Evolutionary conservation across 2,797 vertebrate species (phyloP), one percentile per base, ranked within the genome.

Genomic region (Chrosomus eos): DNA sequence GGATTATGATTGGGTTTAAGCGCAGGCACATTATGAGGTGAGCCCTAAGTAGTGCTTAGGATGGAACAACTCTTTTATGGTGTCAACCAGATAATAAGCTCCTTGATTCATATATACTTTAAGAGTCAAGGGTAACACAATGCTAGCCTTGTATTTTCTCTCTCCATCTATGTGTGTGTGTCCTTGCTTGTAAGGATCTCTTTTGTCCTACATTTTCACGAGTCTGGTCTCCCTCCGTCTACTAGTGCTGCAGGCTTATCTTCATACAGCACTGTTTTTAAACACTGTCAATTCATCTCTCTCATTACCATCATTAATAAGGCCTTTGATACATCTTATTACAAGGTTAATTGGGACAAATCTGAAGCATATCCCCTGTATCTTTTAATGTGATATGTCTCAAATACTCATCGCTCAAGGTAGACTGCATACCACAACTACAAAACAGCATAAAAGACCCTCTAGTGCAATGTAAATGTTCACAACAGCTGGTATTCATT

Each of bases 341-440:
- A 96, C 96, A 96, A 97, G 95, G 96, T 96, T 97, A 97, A 97
- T 96, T 97, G 95, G 96, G 95, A 97, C 95, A 96, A 97, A 96
- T 95, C 94, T 95, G 89, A 95, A 95, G 94, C 94, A 90, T 43
- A 88, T 90, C 88, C 90, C 86, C 88, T 87, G 92, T 73, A 77
- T 92, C 70, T 73, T 95, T 93, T 95, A 96, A 94, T 96, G 95
- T 91, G 93, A 94, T 94, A 90, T 95, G 91, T 95, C 91, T 93
- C 93, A 93, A 93, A 94, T 91, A 89, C 81, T 89, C 70, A 68
- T 87, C 88, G 89, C 90, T 95, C 82, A 86, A 75, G 87, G 90
- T 88, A 38, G 31, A 7, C 11, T 7, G 3, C 18, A 66, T 78
- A 91, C 87, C 62, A 85, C 1, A 60, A 83, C 38, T 87, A 82